Conservation (phyloP, 2,113 vertebrate genomes). For the Phyllostomus hastatus region DNA sequence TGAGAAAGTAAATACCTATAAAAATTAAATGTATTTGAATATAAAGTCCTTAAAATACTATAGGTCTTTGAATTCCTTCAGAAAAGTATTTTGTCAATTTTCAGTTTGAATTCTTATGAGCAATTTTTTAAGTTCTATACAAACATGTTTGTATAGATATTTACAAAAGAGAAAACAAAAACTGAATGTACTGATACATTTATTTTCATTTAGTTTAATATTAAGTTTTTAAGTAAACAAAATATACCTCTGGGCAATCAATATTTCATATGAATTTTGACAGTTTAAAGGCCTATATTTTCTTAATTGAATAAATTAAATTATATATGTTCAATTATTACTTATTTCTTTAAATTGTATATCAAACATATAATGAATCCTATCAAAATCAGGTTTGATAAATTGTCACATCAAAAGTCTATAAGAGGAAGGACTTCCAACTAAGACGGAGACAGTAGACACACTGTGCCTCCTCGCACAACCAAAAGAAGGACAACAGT, state of each 20-base stretch:
- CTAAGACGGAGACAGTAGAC: too few species aligned
- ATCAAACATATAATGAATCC: neutral
- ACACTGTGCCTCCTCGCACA: too few species aligned
- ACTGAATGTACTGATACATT: neutral
- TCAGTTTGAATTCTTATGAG: neutral
- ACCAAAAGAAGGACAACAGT: too few species aligned
- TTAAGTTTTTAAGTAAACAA: neutral
- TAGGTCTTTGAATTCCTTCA: neutral
- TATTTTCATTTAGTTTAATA: neutral
- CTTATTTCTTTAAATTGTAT: neutral
- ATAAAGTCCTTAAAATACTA: neutral
- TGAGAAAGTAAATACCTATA: neutral
- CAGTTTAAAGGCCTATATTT: neutral
- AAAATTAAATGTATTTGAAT: conserved; percentile 2
- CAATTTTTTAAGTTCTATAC: neutral
- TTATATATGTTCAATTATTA: neutral
- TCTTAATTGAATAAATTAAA: neutral
- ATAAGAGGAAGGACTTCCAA: too few species aligned
- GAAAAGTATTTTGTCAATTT: neutral
- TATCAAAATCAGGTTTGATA: neutral
- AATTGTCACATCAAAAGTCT: neutral
- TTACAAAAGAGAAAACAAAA: neutral
- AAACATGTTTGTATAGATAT: neutral
- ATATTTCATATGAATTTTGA: neutral
- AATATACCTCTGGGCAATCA: neutral